These are phyloP conservation scores for Temnothorax rugatulus DNA, from an alignment of 2,888 invertebrate genomes.

Conservation along the genomic window DNA sequence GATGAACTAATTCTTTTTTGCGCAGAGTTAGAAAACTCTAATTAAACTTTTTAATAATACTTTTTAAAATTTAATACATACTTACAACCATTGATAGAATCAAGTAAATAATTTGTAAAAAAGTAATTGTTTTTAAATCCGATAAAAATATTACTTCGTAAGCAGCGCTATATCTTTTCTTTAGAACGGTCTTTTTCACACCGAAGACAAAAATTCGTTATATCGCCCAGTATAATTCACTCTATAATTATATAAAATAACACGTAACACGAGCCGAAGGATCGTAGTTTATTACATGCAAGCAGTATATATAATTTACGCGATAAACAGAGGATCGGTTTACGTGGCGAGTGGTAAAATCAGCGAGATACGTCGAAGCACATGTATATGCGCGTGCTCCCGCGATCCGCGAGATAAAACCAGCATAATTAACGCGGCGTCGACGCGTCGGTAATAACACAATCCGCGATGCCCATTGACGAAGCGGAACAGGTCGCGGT, in stretches of 20 bases:
- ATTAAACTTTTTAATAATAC: not conserved
- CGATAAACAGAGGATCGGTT: constrained; percentile 52
- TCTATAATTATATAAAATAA: constrained; percentile 5
- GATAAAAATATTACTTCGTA: not conserved
- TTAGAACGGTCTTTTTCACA: not conserved
- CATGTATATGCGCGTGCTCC: not conserved
- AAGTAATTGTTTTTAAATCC: not conserved
- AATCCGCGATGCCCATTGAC: constrained; percentile 56
- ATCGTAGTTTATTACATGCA: constrained; percentile 14
- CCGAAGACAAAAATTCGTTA: not conserved
- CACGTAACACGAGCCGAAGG: constrained; percentile 8
- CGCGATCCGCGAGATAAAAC: constrained; percentile 61
- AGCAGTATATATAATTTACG: constrained; percentile 21
- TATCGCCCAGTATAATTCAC: not conserved
- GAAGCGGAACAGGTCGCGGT: constrained; percentile 16
- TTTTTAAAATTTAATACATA: not conserved
- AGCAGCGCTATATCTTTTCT: not conserved
- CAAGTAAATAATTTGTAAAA: not conserved
- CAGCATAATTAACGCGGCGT: constrained; percentile 67
- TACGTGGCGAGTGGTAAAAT: constrained; percentile 36
- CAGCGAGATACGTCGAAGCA: constrained; percentile 53
- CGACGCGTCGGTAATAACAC: constrained; percentile 56
- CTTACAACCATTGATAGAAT: not conserved
- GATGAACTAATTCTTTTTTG: not conserved
- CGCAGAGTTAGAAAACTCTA: not conserved